phyloP scores from a whole-genome alignment of 2,888 invertebrate species.

The Helleia helle region DNA sequence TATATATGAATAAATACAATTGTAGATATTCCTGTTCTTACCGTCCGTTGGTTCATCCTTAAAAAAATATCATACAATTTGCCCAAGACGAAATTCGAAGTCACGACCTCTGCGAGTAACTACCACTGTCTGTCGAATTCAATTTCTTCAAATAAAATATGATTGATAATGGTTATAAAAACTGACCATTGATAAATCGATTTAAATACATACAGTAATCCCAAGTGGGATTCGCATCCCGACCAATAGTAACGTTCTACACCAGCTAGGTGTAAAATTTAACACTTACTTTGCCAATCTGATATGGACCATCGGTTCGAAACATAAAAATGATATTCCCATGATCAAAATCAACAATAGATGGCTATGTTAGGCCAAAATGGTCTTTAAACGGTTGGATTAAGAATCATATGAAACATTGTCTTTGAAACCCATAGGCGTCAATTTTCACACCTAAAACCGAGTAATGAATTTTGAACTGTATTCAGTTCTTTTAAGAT shows the following conservation, averaged over 20 bases:
- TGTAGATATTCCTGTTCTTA: too few species aligned
- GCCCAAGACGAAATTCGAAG: too few species aligned
- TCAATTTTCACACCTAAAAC: conserved; percentile 65
- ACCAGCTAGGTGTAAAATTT: conserved; percentile 59
- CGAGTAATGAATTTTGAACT: conserved; percentile 22
- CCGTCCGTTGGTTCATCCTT: too few species aligned
- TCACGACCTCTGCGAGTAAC: too few species aligned
- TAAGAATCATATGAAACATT: conserved; percentile 28
- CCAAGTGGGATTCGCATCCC: conserved; percentile 20
- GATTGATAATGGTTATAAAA: too few species aligned
- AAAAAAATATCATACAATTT: too few species aligned
- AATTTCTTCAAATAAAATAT: too few species aligned
- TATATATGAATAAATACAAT: too few species aligned
- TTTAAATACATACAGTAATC: too few species aligned
- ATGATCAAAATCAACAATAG: conserved; percentile 17
- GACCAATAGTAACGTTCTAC: conserved; percentile 47
- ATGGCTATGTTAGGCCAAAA: conserved; percentile 12
- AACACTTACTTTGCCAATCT: conserved; percentile 37
- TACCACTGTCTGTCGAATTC: too few species aligned
- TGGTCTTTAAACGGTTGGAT: conserved; percentile 18
- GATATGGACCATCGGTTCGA: conserved; percentile 19
- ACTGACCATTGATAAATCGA: too few species aligned
- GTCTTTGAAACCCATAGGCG: conserved; percentile 37
- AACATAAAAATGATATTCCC: conserved; percentile 16
- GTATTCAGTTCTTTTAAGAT: conserved; percentile 3